These are phyloP conservation scores for Dichetophora obliterata DNA, from an alignment of 2,888 invertebrate genomes.

Conservation along the genomic window DNA sequence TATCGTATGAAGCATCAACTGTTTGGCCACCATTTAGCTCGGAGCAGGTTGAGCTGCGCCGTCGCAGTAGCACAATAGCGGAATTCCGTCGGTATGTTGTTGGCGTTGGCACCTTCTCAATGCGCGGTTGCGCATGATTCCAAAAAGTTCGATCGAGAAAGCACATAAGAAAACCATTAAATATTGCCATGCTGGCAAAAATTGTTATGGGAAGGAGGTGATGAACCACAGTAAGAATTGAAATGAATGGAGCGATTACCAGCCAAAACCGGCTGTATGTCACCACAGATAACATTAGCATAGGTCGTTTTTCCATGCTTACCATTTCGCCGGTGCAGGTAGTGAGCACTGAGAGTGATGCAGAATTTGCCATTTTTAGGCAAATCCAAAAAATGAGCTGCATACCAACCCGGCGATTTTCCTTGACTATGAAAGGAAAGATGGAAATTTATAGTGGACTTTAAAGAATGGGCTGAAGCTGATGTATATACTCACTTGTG, in stretches of 20 bases:
- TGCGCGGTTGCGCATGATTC: constrained; percentile 60
- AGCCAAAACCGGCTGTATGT: constrained; percentile 64
- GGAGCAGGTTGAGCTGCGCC: constrained; percentile 56
- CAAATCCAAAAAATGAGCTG: constrained; percentile 65
- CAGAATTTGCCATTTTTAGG: constrained; percentile 66
- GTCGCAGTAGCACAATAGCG: constrained; percentile 56
- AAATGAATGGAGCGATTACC: constrained; percentile 61
- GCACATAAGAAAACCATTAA: constrained; percentile 63
- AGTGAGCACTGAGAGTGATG: constrained; percentile 65
- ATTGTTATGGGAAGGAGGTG: constrained; percentile 63
- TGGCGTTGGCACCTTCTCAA: constrained; percentile 61
- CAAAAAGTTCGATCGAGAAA: constrained; percentile 63
- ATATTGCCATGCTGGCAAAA: constrained; percentile 62
- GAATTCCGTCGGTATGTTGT: constrained; percentile 62
- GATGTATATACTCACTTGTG: constrained; percentile 56
- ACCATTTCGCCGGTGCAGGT: constrained; percentile 69
- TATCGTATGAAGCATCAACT: constrained; percentile 51
- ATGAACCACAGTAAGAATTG: constrained; percentile 60
- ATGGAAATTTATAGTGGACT: not conserved
- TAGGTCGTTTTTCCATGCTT: constrained; percentile 56
- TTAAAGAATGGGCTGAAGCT: not conserved
- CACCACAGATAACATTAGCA: constrained; percentile 61
- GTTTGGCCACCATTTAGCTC: constrained; percentile 53
- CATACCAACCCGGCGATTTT: constrained; percentile 61
- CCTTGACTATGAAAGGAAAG: constrained; percentile 50